Evolutionary conservation across 2,888 invertebrate species (phyloP), one percentile per base, ranked within the genome.

Genomic region (Lasioglossum leucozonium): DNA sequence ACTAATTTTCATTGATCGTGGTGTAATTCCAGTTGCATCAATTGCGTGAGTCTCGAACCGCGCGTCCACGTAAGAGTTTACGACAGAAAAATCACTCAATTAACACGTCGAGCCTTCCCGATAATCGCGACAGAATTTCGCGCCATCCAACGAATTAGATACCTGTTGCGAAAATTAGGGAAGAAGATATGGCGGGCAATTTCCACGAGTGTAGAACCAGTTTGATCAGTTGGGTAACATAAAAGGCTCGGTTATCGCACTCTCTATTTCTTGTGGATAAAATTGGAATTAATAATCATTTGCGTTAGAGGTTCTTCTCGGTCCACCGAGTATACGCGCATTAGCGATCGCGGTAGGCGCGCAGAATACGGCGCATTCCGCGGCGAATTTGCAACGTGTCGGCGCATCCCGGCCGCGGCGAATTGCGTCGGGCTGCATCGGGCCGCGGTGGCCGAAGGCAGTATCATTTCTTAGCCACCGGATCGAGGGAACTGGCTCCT

Each of bases 341-440:
- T 80, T 86, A 69, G 62, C 47, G 72, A 30, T n/a, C 67, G 79
- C 37, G 73, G 55, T 13, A 34, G 72, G 65, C 73, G 81, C 40
- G 4, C n/a, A n/a, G 55, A n/a, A 58, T 42, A 80, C 81, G 51
- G 77, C 79, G 82, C 82, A 74, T 72, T 69, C 58, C 67, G 72
- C 37, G 62, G 83, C 87, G 81, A 87, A 90, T 90, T 87, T 81
- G 79, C 90, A 78, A 83, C 89, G 86, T 83, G 90, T 86, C 87
- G 81, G 82, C 74, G 85, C 75, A 78, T 80, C 85, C 37, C 69
- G 16, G 40, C 37, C 5, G 69, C 40, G 13, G 13, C 80, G 69
- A 0, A 37, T 34, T 47, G 44, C 42, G 58, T 62, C 71, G 16
- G 13, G 44, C 34, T n/a, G 40, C n/a, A 13, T 10, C 75, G 75